Base-by-base conservation (phyloP, 1,140 invertebrate genomes). In the Metaphire vulgaris region DNA sequence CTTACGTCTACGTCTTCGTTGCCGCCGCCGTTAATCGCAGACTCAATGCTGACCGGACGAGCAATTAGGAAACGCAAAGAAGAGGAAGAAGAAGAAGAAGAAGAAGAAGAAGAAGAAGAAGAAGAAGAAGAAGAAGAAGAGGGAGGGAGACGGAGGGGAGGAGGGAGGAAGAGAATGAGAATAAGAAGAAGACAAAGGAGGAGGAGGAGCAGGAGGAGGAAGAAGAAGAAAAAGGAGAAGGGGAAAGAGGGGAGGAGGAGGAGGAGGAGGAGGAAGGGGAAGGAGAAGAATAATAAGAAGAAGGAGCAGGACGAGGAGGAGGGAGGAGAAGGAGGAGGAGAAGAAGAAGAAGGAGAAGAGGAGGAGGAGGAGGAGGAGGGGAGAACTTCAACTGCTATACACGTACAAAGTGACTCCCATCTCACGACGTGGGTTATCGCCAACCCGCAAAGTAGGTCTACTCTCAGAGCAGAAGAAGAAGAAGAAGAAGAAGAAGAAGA, bases 81-180 rank as follows among this genome's bases (percentile, higher is more conserved):
- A 32, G 30, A 30, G 32, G 69, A 32, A 32, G 15, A 32, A 66
- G 26, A 71, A 70, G 26, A 29, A 33, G 29, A 74, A n/a, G 16
- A 2, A 74, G 28, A 74, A 41, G 21, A 26, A 31, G 33, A 72
- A 33, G 21, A 72, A 30, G 66, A 29, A 15, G 31, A 69, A 2
- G 28, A 31, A 70, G 6, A 12, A n/a, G 21, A 68, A 67, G 21
- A 21, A 31, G 1, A 16, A 75, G 30, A 30, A 74, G 69, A 31
- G 69, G 67, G 66, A 29, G 16, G 14, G 30, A 71, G 69, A 28
- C n/a, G 31, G 1, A 31, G 21, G 31, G 69, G 31, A 33, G 33
- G 30, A 71, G 69, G 31, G 30, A 28, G 69, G 31, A 30, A 71
- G 30, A 31, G 30, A 71, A 30, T 29, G 30, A 71, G 69, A 71